Evolutionary conservation across 2,797 vertebrate species (phyloP), one percentile per base, ranked within the genome.

Genomic region (Cygnus olor): DNA sequence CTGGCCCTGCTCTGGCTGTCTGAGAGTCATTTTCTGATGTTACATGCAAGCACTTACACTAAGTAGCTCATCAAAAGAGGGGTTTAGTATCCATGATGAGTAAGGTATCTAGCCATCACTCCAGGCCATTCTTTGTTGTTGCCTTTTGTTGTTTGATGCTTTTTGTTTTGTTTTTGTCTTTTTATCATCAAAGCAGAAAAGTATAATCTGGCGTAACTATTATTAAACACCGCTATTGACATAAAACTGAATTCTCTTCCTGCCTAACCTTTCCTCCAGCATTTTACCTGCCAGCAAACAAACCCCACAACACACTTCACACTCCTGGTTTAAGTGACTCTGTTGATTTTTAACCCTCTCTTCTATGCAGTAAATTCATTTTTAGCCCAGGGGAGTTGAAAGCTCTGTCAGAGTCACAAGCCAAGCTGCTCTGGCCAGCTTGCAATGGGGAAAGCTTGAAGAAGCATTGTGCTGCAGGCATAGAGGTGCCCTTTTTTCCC

Each of bases 381-480:
- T 86, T 80, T 54, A 82, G 16, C 25, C 14, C 44, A 19, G 27
- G 12, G 32, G 13, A 63, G 24, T 28, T 66, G 28, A 72, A 58
- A 92, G 14, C 5, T 51, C 34, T 32, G 0, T 27, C 60, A 42
- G 10, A 65, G 4, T 24, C 24, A 21, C 11, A 54, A 76, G 34
- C 28, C 45, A 91, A 56, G 12, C 27, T 64, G 34, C 21, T 64
- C 38, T 70, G 64, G 61, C 20, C 32, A 38, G 44, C 30, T 53
- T 0, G 1, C 17, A 38, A 28, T 0, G 0, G 7, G 17, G 11
- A 70, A 17, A 51, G 14, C 47, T 63, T 22, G 70, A 51, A 76
- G 25, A 54, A 85, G 57, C 5, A 44, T 0, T 0, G 0, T n/a
- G 38, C 8, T 73, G 19, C 14, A 66, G 58, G n/a, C n/a, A 57